Conservation (phyloP, 2,113 vertebrate genomes). For the Cettia cetti region DNA sequence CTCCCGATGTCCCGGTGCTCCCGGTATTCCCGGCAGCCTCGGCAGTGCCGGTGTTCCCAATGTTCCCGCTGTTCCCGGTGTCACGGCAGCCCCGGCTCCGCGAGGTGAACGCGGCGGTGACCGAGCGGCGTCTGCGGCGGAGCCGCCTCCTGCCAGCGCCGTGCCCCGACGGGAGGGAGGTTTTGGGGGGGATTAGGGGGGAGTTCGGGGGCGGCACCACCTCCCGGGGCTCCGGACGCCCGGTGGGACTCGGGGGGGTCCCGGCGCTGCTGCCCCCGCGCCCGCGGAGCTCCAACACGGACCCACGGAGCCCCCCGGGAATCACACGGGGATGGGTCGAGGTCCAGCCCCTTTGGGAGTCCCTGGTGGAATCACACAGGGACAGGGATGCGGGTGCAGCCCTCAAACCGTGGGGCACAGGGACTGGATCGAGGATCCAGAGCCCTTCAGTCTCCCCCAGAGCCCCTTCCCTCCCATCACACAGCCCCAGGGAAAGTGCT, state of each 20-base stretch:
- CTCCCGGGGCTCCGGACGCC: neutral
- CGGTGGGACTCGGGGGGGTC: neutral
- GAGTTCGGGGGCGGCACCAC: neutral
- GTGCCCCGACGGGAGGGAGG: neutral
- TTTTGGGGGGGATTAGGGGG: neutral
- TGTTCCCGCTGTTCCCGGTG: neutral
- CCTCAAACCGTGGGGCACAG: neutral
- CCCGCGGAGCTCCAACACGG: neutral
- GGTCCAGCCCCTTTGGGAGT: neutral
- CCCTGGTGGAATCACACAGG: fast-evolving
- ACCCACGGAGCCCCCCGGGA: neutral
- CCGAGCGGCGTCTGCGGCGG: neutral
- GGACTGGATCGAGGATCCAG: neutral
- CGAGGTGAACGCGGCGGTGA: neutral
- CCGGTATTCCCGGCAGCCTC: neutral
- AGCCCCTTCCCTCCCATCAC: fast-evolving
- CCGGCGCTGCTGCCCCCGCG: neutral
- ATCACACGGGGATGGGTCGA: too few species aligned
- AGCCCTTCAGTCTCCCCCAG: neutral
- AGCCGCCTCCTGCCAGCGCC: neutral
- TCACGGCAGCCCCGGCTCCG: neutral
- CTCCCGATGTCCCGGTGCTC: neutral
- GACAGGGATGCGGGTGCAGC: neutral
- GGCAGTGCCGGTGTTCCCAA: neutral
- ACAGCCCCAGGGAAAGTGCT: neutral